Base-by-base conservation (phyloP, 2,888 invertebrate genomes). In the Punctoribates punctum region DNA sequence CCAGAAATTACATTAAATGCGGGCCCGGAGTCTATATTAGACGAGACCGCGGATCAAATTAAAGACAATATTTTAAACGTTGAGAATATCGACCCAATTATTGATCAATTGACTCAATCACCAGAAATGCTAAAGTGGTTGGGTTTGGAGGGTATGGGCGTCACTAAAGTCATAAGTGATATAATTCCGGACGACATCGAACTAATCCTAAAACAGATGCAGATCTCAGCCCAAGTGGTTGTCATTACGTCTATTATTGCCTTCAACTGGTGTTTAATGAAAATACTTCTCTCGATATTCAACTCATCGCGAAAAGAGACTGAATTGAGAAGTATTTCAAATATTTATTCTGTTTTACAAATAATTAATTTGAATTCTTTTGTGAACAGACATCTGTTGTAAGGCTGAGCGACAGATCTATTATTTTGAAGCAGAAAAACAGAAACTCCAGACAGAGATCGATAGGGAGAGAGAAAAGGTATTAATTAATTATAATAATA, bases 391-490 rank as follows among this genome's bases (percentile, higher is more conserved):
- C n/a, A 72, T 72, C 6, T 70, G 51, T 23, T 73, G 73, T 38
- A 73, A 73, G 65, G 6, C 67, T 67, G 42, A 76, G 34, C 48
- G 76, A 27, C 51, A 76, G 20, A 9, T 65, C 57, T 76, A 62
- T 17, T 76, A 65, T 51, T 73, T 76, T 57, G 73, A 76, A 65
- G 76, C 76, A 13, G 76, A 73, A 29, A 73, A 76, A 42, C 57
- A 76, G 13, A 76, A 76, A 73, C 17, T 76, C 4, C 51, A 60
- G 25, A 73, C 27, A 57, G 76, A 76, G 23, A 57, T 57, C 34
- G 34, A 73, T 17, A 42, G 27, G 42, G 73, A 54, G 6, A 51
- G 11, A 13, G 76, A 76, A 48, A 73, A 73, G 29, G 76, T 76
- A 73, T 42, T 15, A 25, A 23, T 38, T 60, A 9, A 11, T 60